Evolutionary conservation across 2,113 vertebrate genomes (phyloP), one percentile per base, ranked within the genome.

Genomic region (Xyliphius kryptos): DNA sequence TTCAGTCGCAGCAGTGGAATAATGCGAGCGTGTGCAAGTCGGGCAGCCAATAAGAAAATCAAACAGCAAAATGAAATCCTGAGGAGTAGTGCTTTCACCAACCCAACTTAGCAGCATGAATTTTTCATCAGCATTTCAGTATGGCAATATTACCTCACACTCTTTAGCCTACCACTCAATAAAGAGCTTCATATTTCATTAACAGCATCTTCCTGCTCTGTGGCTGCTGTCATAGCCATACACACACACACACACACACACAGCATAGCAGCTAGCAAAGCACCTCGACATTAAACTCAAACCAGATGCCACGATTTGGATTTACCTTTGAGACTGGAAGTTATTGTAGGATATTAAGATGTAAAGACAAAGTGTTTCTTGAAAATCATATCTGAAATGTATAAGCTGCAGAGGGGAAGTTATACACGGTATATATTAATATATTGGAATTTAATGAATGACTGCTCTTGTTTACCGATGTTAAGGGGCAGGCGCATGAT

Each of bases 21-120:
- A 66, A 56, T 43, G 38, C 13, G 13, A 38, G 52, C 15, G 40
- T n/a, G n/a, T 55, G 19, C 11, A 22, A 68, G 47, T 68, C 70
- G 22, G 55, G 55, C 60, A 64, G 79, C 82, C 83, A 82, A 77
- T 82, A 78, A 79, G 78, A 77, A 83, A 84, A 86, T 84, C 79
- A 86, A 86, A 81, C 76, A 77, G 56, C 54, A 75, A 81, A 86
- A 85, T 83, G 77, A 82, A 83, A 85, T 80, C 80, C 76, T 64
- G 73, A 74, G 74, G 76, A 74, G 74, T 71, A 46, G 56, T 66
- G 67, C 79, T 73, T 80, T 69, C 81, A 84, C 77, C 76, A 75
- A 75, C 78, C 75, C 73, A 78, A 84, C 76, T 79, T 81, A 71
- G 76, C 80, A 79, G 73, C 79, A 84, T 82, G 75, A 81, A 83